phyloP scores from a whole-genome alignment of 1,140 invertebrate species.

The Formica selysi region DNA sequence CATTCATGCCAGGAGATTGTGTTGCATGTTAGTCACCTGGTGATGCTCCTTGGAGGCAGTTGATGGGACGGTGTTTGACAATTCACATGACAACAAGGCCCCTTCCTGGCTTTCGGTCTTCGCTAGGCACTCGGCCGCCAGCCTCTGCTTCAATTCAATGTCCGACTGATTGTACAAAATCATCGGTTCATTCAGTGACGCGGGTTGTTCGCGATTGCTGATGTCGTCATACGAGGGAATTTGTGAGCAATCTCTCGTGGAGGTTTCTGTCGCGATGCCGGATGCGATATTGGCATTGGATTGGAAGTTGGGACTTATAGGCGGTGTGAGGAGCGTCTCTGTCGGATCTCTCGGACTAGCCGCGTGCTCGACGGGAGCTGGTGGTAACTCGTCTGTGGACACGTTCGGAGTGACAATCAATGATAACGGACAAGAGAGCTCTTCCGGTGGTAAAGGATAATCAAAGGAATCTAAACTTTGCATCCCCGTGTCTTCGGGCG shows the following conservation, averaged over 20 bases:
- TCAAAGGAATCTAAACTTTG: constrained; percentile 48
- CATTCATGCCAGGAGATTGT: constrained; percentile 83
- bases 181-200: constrained; percentile 69
- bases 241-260: constrained; percentile 77
- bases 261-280: constrained; percentile 65
- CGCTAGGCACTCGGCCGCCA: constrained; percentile 74
- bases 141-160: constrained; percentile 78
- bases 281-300: constrained; percentile 60
- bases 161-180: constrained; percentile 79
- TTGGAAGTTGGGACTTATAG: constrained; percentile 73
- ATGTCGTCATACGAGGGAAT: constrained; percentile 67
- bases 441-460: constrained; percentile 72
- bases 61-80: constrained; percentile 73
- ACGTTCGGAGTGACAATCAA: constrained; percentile 16
- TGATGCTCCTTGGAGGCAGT: constrained; percentile 76
- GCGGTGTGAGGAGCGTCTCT: constrained; percentile 73
- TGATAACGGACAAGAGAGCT: constrained; percentile 66
- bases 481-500: constrained; percentile 22
- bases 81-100: constrained; percentile 73
- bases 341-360: constrained; percentile 57
- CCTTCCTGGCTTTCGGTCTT: constrained; percentile 72
- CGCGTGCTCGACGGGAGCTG: constrained; percentile 51
- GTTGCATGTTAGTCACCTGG: constrained; percentile 84
- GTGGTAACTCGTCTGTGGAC: constrained; percentile 19
- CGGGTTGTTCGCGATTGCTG: constrained; percentile 75